Evolutionary conservation across 92 coral and sea anemone species (phyloP), one percentile per base, ranked within the genome.

Genomic region (Palythoa grandiflora): DNA sequence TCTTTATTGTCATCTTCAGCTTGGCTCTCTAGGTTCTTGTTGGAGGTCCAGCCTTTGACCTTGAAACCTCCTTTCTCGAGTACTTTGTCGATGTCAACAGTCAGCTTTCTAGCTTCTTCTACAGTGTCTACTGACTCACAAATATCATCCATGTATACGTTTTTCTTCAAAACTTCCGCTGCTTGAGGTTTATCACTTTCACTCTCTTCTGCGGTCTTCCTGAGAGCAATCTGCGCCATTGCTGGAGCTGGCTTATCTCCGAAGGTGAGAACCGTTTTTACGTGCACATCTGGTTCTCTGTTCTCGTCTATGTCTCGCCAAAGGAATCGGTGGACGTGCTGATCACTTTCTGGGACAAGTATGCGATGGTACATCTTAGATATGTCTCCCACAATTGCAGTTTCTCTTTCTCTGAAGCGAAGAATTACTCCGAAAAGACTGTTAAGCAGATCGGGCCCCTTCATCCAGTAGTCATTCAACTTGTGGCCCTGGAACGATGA

Each of bases 191-290:
- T 79, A 1, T 38, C 75, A 11, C 48, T 79, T 47, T 83, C 68
- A 16, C 72, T 78, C 11, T 86, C 87, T 44, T 89, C 75, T 35
- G 93, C 96, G 2, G 94, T 93, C 71, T 91, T 93, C 44, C 91
- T 51, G 8, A 93, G 83, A 6, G 93, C 91, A 5, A 88, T 84
- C 88, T 84, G 91, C 2, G 89, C 91, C 91, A 88, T 88, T 9
- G 96, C 93, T 13, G 94, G 94, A 4, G 91, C 93, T 3, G 93
- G 94, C 65, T 87, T 93, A 83, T 93, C 93, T 28, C 96, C 94
- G 59, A 93, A 93, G 39, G 93, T 87, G 1, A 93, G 65, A 1
- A 89, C 89, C 5, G 83, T 90, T 21, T 81, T 91, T 1, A 80
- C 71, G 53, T 85, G 79, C 2, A 70, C 47, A 60, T 92, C 95